These are phyloP conservation scores for Xestobium rufovillosum DNA, from an alignment of 2,888 invertebrate species.

Conservation along the genomic window DNA sequence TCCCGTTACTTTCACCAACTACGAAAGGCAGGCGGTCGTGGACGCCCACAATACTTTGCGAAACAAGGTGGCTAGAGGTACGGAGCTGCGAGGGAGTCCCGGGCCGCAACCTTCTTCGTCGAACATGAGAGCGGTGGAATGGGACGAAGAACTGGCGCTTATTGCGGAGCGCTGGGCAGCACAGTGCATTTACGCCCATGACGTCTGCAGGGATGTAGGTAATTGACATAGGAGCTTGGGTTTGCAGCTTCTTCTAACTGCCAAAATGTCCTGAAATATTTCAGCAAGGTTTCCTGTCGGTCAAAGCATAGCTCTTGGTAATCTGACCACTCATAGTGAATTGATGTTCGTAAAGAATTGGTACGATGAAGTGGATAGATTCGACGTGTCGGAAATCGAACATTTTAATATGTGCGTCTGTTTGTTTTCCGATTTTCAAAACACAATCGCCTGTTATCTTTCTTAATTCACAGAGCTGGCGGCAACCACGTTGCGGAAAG, in stretches of 20 bases:
- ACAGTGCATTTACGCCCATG: conserved; percentile 41
- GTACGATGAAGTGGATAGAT: conserved; percentile 38
- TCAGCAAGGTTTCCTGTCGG: conserved; percentile 40
- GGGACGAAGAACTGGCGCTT: conserved; percentile 41
- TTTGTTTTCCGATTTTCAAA: conserved; percentile 1
- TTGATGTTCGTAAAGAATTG: conserved; percentile 32
- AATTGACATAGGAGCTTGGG: conserved; percentile 7
- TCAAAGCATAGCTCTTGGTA: conserved; percentile 40
- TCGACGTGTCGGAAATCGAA: conserved; percentile 26
- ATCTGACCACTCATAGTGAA: conserved; percentile 33
- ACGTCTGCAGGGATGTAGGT: conserved; percentile 39
- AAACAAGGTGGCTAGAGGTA: conserved; percentile 37
- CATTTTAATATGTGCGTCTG: conserved; percentile 26
- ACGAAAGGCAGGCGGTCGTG: conserved; percentile 39
- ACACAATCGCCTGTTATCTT: conserved; percentile 1
- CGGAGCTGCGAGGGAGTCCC: conserved; percentile 35
- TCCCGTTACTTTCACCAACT: conserved; percentile 30
- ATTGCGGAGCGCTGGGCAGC: conserved; percentile 44
- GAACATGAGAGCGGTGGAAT: conserved; percentile 38
- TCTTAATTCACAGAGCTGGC: conserved; percentile 17
- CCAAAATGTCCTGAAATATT: conserved; percentile 7
- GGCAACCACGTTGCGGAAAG: conserved; percentile 15
- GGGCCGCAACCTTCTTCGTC: conserved; percentile 41
- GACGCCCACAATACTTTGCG: conserved; percentile 43
- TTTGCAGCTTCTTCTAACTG: not conserved